Conservation (phyloP, 2,888 invertebrate species). For the Ichneumoninae sp. region DNA sequence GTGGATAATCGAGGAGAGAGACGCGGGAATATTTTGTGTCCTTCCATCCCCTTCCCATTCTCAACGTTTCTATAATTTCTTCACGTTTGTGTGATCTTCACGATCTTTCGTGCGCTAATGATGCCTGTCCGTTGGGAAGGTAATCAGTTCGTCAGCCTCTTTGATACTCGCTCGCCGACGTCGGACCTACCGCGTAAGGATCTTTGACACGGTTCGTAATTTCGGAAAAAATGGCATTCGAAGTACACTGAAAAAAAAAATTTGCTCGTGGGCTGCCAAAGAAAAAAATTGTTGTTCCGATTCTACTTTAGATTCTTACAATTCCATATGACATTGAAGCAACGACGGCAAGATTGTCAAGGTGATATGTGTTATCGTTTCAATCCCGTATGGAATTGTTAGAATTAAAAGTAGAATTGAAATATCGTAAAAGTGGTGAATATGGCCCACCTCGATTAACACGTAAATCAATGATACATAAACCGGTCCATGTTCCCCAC, state of each 20-base stretch:
- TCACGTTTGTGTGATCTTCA: constrained; percentile 6
- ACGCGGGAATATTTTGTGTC: constrained; percentile 35
- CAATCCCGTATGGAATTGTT: too few relatives aligned
- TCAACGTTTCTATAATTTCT: constrained; percentile 17
- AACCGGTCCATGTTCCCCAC: too few relatives aligned
- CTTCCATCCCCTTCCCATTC: constrained; percentile 18
- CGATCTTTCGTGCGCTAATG: not conserved
- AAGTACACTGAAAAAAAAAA: not conserved
- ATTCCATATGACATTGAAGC: too few relatives aligned
- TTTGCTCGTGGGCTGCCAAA: too few relatives aligned
- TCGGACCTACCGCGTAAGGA: not conserved
- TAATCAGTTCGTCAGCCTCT: not conserved
- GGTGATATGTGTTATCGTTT: too few relatives aligned
- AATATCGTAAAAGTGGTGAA: too few relatives aligned
- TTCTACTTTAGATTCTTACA: too few relatives aligned
- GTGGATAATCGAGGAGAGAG: constrained; percentile 45
- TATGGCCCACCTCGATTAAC: too few relatives aligned
- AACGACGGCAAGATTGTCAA: too few relatives aligned
- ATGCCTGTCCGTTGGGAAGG: not conserved
- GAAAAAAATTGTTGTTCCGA: too few relatives aligned
- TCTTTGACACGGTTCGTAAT: constrained; percentile 2
- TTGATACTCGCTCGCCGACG: not conserved
- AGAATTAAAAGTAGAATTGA: too few relatives aligned
- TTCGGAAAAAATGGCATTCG: constrained; percentile 36
- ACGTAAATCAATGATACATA: too few relatives aligned